A percentile compares a stretch with the other conserved stretches of the same genome.
These are phyloP conservation scores for Panagrolaimus sp. DNA, from an alignment of 1,140 invertebrate species.

Conservation along the genomic window DNA sequence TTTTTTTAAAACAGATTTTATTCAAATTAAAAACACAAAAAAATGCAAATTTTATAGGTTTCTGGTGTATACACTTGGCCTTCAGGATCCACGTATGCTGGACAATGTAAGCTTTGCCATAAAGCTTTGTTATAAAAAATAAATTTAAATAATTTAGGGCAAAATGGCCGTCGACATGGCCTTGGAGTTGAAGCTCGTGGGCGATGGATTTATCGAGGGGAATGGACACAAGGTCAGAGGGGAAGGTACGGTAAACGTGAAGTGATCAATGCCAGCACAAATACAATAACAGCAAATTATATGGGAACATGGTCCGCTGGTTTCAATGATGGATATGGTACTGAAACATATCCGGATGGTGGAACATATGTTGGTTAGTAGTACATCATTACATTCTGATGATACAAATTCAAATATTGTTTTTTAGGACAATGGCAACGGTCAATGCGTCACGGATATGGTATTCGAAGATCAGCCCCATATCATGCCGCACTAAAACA, in stretches of 20 bases:
- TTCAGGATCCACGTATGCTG: constrained; percentile 83
- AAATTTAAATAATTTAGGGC: constrained; percentile 66
- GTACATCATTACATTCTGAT: too few relatives aligned
- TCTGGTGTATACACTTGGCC: constrained; percentile 98
- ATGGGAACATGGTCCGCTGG: constrained; percentile 99
- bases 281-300: constrained; percentile 87
- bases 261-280: constrained; percentile 65
- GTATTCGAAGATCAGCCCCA: constrained; percentile 86
- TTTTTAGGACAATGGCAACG: constrained; percentile 83
- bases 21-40: too few relatives aligned
- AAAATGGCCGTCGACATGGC: constrained; percentile 96
- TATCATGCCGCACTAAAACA: constrained; percentile 73
- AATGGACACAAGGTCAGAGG: constrained; percentile 99
- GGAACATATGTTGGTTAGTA: constrained; percentile 64
- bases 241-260: constrained; percentile 94
- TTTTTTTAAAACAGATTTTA: too few relatives aligned
- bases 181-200: constrained; percentile 91
- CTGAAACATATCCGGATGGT: constrained; percentile 97
- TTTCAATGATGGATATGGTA: constrained; percentile 96
- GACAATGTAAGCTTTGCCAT: background rate
- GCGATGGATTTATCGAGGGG: constrained; percentile 86
- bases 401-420: too few relatives aligned
- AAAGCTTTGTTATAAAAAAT: too few relatives aligned
- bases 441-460: constrained; percentile 94
- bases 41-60: constrained; percentile 70